Evolutionary conservation across 2,113 vertebrate species (phyloP).

Genomic region (human): GRCh38 chr20:58189001-58189500

Average conservation of each 20-base stretch:
- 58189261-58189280: neutral
- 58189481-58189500: too few relatives aligned
- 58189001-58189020: fast-evolving
- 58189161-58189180: fast-evolving
- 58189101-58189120: fast-evolving
- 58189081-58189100: fast-evolving
- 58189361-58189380: too few relatives aligned
- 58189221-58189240: fast-evolving
- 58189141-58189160: neutral
- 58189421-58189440: too few relatives aligned
- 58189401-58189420: too few relatives aligned
- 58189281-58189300: too few relatives aligned
- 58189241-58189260: fast-evolving
- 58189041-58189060: fast-evolving
- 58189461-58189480: too few relatives aligned
- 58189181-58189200: fast-evolving
- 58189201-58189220: fast-evolving
- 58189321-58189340: too few relatives aligned
- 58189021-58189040: fast-evolving
- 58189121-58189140: fast-evolving
- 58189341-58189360: too few relatives aligned
- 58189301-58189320: too few relatives aligned
- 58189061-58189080: fast-evolving
- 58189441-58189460: too few relatives aligned
- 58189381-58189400: too few relatives aligned